Evolutionary conservation across 1,140 invertebrate species (phyloP).

Genomic region (Meloidogyne floridensis): DNA sequence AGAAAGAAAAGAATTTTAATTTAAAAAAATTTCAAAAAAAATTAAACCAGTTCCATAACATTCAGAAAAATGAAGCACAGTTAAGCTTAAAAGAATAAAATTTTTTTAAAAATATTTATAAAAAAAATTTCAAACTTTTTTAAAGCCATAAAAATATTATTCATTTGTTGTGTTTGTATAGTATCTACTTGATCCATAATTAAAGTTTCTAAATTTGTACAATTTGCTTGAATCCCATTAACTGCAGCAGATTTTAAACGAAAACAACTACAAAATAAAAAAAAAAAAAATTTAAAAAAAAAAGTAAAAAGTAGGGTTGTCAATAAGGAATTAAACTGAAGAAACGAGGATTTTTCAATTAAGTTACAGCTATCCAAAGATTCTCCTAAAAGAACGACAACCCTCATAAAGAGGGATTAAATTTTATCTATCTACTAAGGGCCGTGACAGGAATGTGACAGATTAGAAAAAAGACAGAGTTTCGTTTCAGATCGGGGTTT

Average conservation of each 20-base stretch:
- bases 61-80: constrained; percentile 15
- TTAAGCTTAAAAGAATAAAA: constrained; percentile 11
- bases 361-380: too few species aligned
- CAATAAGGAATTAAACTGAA: too few species aligned
- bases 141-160: constrained; percentile 17
- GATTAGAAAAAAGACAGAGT: too few species aligned
- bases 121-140: neutral
- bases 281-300: neutral
- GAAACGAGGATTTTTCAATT: too few species aligned
- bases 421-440: too few species aligned
- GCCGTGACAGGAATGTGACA: too few species aligned
- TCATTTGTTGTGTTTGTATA: neutral
- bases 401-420: too few species aligned
- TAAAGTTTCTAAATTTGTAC: constrained; percentile 15
- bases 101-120: neutral
- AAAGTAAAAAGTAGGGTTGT: neutral
- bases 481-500: too few species aligned
- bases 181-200: constrained; percentile 28
- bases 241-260: neutral
- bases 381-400: too few species aligned
- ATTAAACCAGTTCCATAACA: constrained; percentile 22
- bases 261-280: constrained; percentile 9
- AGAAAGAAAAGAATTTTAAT: too few species aligned
- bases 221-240: constrained; percentile 23
- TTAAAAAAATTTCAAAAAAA: neutral